Base-by-base conservation (phyloP, 1,140 invertebrate species). In the Drosophila setifemur region DNA sequence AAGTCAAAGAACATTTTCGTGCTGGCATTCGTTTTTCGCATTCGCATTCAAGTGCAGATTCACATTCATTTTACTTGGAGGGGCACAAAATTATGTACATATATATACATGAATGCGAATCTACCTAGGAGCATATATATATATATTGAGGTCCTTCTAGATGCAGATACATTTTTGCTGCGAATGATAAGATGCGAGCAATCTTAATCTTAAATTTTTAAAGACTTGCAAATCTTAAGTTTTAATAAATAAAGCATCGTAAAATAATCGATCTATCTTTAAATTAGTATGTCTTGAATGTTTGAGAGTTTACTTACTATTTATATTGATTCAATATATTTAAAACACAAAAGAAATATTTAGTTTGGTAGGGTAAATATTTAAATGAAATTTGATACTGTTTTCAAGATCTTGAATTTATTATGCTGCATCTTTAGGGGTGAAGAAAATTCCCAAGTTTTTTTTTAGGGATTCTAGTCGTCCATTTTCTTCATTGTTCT, bases 1-100 rank as follows among this genome's bases (percentile, higher is more conserved):
- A 29, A 61, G 60, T 31, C 55, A 43, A 68, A 50, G 63, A 40
- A 68, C 37, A 60, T 70, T 79, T 79, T 71, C 67, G 44, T 71
- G 67, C 61, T 52, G 54, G 67, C 55, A 71, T 69, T 70, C 52
- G 53, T 52, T 70, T 69, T 70, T 55, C 49, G 52, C 43, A 54
- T 60, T 48, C 53, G 44, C 64, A 70, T 57, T 76, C 66, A 69
- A 77, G 57, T 76, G 73, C 73, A 77, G 74, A 72, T 52, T 39
- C 57, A 45, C 67, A 77, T 78, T 77, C 50, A 55, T 68, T 73
- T 68, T 57, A 61, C 44, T 69, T 42, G 40, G 31, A 55, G 23
- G 25, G 19, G 31, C 60, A 23, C 29, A 39, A 55, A 72, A 64
- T 54, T 64, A 73, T 55, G 44, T 58, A 45, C 64, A 83, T 73